Conservation (phyloP, 2,113 vertebrate species). For the Coregonus clupeaformis region DNA sequence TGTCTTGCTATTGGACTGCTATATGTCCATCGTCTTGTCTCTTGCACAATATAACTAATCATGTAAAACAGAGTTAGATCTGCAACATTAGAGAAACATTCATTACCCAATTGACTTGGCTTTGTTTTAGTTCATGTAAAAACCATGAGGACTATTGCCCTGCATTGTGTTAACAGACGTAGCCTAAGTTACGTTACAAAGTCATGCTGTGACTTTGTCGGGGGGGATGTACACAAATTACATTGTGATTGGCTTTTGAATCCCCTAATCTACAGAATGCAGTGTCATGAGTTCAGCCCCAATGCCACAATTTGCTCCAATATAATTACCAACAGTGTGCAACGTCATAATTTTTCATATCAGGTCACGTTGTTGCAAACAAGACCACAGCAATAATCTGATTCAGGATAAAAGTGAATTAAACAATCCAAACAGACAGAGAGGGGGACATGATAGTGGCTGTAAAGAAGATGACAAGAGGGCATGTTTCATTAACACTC, state of each 20-base stretch:
- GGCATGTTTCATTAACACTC: background rate
- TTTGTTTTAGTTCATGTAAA: background rate
- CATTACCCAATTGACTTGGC: background rate
- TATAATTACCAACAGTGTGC: slow-evolving; percentile 24
- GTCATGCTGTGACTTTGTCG: slow-evolving; percentile 21
- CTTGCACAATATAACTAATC: slow-evolving; percentile 20
- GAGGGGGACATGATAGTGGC: background rate
- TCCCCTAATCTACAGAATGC: slow-evolving; percentile 7
- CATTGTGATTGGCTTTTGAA: slow-evolving; percentile 12
- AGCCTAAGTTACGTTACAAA: slow-evolving; percentile 22
- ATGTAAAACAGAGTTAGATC: slow-evolving; percentile 9
- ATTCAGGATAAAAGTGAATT: slow-evolving; percentile 10
- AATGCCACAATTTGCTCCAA: background rate
- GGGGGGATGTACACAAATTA: slow-evolving; percentile 27
- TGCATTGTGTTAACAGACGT: slow-evolving; percentile 18
- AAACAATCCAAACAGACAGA: background rate
- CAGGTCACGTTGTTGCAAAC: slow-evolving; percentile 28
- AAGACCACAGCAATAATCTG: slow-evolving; percentile 5
- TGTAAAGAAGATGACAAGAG: background rate
- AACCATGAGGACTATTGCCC: slow-evolving; percentile 16
- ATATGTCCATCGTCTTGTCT: slow-evolving; percentile 13
- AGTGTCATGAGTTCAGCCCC: slow-evolving; percentile 13
- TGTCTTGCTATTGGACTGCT: slow-evolving; percentile 20
- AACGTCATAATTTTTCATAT: slow-evolving; percentile 21
- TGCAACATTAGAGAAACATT: background rate